Conservation (phyloP, 2,797 vertebrate genomes). For the Propithecus perrieri region DNA sequence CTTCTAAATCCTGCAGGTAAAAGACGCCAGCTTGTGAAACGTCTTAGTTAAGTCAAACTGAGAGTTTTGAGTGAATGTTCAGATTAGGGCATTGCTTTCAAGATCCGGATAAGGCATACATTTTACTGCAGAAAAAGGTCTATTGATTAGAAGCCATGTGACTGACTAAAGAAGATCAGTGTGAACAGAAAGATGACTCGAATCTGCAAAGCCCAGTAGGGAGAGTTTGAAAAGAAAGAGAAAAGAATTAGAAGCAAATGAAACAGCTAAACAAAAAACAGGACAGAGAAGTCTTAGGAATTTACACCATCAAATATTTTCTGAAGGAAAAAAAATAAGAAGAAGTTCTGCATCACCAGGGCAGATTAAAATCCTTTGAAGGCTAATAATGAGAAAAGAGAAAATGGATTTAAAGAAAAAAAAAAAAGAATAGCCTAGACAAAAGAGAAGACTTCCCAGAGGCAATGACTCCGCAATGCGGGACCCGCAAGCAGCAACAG, state of each 20-base stretch:
- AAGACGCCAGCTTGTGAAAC: neutral
- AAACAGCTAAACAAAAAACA: neutral
- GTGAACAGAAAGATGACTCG: neutral
- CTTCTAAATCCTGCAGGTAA: neutral
- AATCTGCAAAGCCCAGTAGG: neutral
- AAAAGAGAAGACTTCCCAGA: conserved; percentile 73
- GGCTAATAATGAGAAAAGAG: conserved; percentile 60
- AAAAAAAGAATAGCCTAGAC: conserved; percentile 52
- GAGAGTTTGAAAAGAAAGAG: neutral
- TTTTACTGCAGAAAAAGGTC: neutral
- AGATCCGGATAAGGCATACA: neutral
- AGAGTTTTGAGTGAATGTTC: neutral
- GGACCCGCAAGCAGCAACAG: conserved; percentile 71
- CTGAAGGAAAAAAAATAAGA: conserved; percentile 9
- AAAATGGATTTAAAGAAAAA: neutral
- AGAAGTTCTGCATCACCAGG: conserved; percentile 69
- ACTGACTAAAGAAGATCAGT: neutral
- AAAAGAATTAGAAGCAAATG: neutral
- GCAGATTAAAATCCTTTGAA: conserved; percentile 72
- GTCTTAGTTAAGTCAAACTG: neutral
- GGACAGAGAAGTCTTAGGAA: neutral
- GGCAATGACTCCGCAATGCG: conserved; percentile 69
- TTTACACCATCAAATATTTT: neutral
- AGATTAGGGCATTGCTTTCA: neutral
- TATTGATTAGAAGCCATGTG: neutral